Base-by-base conservation (phyloP, 2,888 invertebrate genomes). In the Actias luna region DNA sequence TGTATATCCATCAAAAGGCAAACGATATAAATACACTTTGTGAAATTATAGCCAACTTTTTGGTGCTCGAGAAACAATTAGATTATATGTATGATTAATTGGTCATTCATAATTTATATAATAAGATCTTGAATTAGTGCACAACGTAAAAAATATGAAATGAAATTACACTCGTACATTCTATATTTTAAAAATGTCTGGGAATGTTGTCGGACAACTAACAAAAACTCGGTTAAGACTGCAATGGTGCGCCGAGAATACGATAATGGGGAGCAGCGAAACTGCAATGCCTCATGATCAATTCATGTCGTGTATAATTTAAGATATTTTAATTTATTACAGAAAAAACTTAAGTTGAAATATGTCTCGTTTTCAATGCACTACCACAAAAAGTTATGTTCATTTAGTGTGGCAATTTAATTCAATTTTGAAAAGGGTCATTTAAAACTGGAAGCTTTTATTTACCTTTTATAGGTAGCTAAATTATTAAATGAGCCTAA, bases 241-340 rank as follows among this genome's bases (percentile, higher is more conserved):
- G 52, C 67, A 68, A 72, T 77, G 73, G 73, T 78, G 77, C 79
- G 74, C 71, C 71, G 72, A 74, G 71, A 74, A 69, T 71, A 70
- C 70, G 65, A 70, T 75, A 78, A 76, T 75, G 77, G 72, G 74
- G 73, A 42, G 27, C 72, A 71, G 70, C 69, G 67, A 69, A 70
- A 74, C 77, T 72, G 70, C 70, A 70, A 71, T 72, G 72, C 69
- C 74, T 72, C 70, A 73, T 78, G 72, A 80, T 74, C 71, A 78
- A 84, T 82, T 79, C 79, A 77, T 75, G 70, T 70, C 70, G 71
- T 71, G 80, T 78, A 79, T 79, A 79, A 79, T 82, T 84, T 83
- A 85, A 78, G 80, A 83, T 73, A 77, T 81, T 87, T 82, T 79
- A 81, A 84, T 83, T 83, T 79, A 55, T n/a, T n/a, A 77, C 70